Percentiles rank a stretch among this genome's conserved stretches.
phyloP scores from a whole-genome alignment of 2,888 invertebrate genomes.

The Cosmorhoe ocellata region DNA sequence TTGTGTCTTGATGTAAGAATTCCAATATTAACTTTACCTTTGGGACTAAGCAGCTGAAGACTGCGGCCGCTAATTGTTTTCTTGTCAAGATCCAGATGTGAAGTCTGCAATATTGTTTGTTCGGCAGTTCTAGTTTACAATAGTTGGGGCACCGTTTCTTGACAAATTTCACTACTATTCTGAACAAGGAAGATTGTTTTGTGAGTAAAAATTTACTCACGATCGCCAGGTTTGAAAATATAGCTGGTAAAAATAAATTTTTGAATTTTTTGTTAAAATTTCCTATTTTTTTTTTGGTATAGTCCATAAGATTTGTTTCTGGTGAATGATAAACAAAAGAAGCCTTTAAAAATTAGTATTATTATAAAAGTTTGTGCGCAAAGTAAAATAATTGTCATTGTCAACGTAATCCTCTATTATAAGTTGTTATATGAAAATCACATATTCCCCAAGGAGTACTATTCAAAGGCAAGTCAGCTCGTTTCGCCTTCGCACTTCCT shows the following conservation, averaged over 20 bases:
- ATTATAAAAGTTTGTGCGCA: too few relatives aligned
- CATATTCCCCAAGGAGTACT: slow-evolving; percentile 8
- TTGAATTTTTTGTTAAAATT: too few relatives aligned
- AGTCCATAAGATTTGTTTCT: too few relatives aligned
- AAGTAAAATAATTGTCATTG: too few relatives aligned
- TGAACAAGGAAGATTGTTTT: not conserved
- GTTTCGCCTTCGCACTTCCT: slow-evolving; percentile 5
- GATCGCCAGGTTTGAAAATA: too few relatives aligned
- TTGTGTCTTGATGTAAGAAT: not conserved
- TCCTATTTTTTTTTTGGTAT: too few relatives aligned
- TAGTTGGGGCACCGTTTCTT: slow-evolving; percentile 43
- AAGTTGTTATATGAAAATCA: not conserved
- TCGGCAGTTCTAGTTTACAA: slow-evolving; percentile 54
- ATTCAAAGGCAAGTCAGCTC: slow-evolving; percentile 12
- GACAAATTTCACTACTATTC: slow-evolving; percentile 24
- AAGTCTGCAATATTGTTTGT: slow-evolving; percentile 51
- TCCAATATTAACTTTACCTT: slow-evolving; percentile 22
- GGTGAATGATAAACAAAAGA: too few relatives aligned
- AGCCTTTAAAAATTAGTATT: too few relatives aligned
- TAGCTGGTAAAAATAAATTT: too few relatives aligned
- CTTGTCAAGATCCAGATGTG: slow-evolving; percentile 57
- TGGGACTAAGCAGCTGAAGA: slow-evolving; percentile 24
- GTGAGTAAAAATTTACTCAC: too few relatives aligned
- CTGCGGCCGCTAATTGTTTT: slow-evolving; percentile 45
- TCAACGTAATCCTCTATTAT: too few relatives aligned